Evolutionary conservation across 2,113 vertebrate genomes (phyloP).

Genomic region (Leucopsar rothschildi): DNA sequence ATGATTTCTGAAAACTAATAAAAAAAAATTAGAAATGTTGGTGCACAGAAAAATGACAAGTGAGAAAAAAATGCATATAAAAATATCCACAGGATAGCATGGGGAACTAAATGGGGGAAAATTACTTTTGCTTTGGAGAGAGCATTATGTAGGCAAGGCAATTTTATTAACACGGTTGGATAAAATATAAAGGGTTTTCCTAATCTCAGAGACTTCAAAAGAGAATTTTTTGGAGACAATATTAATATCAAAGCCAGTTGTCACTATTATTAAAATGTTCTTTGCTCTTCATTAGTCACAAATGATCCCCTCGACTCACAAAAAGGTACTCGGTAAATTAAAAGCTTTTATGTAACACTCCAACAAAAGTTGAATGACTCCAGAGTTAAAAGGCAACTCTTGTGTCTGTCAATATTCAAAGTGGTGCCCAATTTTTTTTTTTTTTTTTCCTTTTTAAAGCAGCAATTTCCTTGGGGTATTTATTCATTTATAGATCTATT

Average conservation of each 20-base stretch:
- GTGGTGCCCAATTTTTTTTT: conserved; percentile 17
- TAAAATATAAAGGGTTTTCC: conserved; percentile 60
- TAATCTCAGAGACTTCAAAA: conserved; percentile 66
- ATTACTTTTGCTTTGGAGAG: conserved; percentile 32
- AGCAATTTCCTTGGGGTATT: conserved; percentile 47
- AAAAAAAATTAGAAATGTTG: conserved; percentile 47
- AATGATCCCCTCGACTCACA: conserved; percentile 63
- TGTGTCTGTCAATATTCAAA: conserved; percentile 53
- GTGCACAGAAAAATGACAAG: conserved; percentile 15
- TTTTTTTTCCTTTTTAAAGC: neutral
- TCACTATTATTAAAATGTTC: conserved; percentile 69
- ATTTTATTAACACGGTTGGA: conserved; percentile 66
- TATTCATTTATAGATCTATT: conserved; percentile 52
- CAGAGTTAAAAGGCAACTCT: conserved; percentile 57
- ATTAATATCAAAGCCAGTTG: conserved; percentile 65
- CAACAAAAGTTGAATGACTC: conserved; percentile 61
- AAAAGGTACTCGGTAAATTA: conserved; percentile 66
- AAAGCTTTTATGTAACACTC: conserved; percentile 66
- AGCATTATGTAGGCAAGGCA: conserved; percentile 50
- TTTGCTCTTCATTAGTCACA: conserved; percentile 65
- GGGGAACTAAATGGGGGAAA: conserved; percentile 53
- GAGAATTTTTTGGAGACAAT: conserved; percentile 58
- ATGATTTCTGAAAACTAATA: conserved; percentile 39
- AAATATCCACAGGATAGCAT: conserved; percentile 27
- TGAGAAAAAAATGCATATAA: conserved; percentile 1